These are phyloP conservation scores for Crenichthys baileyi DNA, from an alignment of 2,797 vertebrate species.

Conservation along the genomic window DNA sequence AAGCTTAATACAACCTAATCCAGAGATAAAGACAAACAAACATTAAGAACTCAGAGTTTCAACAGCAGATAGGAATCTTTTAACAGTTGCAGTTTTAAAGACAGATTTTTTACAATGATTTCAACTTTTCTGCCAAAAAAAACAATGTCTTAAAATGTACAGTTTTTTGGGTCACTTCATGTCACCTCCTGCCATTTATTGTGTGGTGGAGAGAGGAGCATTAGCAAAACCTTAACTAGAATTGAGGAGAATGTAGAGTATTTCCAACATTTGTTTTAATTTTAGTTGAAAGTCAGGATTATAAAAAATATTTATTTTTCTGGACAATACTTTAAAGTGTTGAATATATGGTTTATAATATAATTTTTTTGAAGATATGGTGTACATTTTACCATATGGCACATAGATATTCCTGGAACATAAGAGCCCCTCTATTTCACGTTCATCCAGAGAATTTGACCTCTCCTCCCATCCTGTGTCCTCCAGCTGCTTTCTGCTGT, in stretches of 20 bases:
- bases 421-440: constrained; percentile 29
- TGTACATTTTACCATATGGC: constrained; percentile 21
- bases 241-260: not conserved
- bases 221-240: not conserved
- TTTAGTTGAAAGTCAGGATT: not conserved
- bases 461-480: constrained; percentile 58
- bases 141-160: not conserved
- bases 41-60: not conserved
- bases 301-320: not conserved
- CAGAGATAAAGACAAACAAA: not conserved
- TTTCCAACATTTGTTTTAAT: not conserved
- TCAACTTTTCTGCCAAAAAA: not conserved
- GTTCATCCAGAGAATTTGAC: constrained; percentile 37
- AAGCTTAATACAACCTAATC: not conserved
- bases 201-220: not conserved
- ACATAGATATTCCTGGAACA: constrained; percentile 20
- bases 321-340: not conserved
- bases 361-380: constrained; percentile 1
- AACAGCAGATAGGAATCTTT: not conserved
- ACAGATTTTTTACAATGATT: not conserved
- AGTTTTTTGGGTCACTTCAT: not conserved
- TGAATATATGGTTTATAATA: not conserved
- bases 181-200: not conserved
- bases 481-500: constrained; percentile 73
- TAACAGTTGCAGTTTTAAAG: not conserved